Evolutionary conservation across 2,113 vertebrate species (phyloP), one percentile per base, ranked within the genome.

Genomic region (Centropus unirufus): DNA sequence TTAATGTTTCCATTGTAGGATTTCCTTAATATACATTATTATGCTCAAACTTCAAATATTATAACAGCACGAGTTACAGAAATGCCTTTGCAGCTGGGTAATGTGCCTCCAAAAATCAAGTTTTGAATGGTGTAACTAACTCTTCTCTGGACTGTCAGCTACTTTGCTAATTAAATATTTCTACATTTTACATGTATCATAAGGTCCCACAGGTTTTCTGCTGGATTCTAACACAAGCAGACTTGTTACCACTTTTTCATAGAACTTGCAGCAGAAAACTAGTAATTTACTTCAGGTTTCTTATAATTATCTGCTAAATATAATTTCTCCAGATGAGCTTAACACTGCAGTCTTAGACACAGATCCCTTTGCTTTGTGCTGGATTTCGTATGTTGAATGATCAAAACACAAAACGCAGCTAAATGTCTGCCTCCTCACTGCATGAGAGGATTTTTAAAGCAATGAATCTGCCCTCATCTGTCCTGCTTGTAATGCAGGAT

Each of bases 1-100:
- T 63, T 90, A 77, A 93, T 80, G 51, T 51, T 96, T 85, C 72
- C 73, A 83, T 55, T 55, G 34, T 62, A 89, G 73, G 70, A 83
- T 78, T 83, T 92, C 69, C 77, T 62, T 63, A 73, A 81, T 36
- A 87, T 23, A 40, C 9, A 27, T 75, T 66, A 70, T 66, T 55
- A 85, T 44, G 21, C 42, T 67, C 58, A 92, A 47, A 54, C 26
- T 9, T 85, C 47, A 83, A 73, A 11, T 62, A 85, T n/a, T 62
- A 6, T 32, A 83, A 67, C 13, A 70, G 34, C 68, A 89, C 52
- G 82, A 84, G 23, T 58, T 90, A 74, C 55, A 92, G 51, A 88
- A 88, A 86, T 49, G 30, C 24, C 90, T 83, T 80, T 58, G 63
- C 88, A 83, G 21, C 46, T 51, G 39, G 47, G 29, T 69, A 73